These are phyloP conservation scores for Larimichthys polyactis DNA, from an alignment of 2,113 vertebrate species.

Conservation along the genomic window DNA sequence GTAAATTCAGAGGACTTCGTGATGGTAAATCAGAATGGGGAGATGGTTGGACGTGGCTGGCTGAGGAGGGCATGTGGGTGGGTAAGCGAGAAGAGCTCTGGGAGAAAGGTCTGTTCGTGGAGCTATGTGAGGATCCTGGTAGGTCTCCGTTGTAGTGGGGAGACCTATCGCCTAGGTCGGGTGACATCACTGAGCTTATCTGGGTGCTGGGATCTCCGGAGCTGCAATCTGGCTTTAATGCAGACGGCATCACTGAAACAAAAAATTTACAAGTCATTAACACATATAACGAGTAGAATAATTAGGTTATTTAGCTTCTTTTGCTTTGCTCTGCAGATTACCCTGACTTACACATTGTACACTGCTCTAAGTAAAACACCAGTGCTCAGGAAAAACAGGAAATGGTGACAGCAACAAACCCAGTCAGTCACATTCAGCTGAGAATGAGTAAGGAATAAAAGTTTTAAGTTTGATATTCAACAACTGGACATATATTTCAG, in stretches of 20 bases:
- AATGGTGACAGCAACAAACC: neutral
- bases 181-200: slow-evolving; percentile 40
- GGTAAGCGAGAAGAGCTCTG: slow-evolving; percentile 44
- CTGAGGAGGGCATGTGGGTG: slow-evolving; percentile 20
- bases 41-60: slow-evolving; percentile 1
- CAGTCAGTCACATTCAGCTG: slow-evolving; percentile 7
- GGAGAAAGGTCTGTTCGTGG: slow-evolving; percentile 32
- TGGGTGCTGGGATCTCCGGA: slow-evolving; percentile 62
- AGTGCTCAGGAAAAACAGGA: neutral
- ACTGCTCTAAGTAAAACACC: neutral
- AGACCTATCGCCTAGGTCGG: slow-evolving; percentile 62
- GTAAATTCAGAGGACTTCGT: slow-evolving; percentile 51
- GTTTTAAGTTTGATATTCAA: neutral
- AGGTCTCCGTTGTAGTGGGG: slow-evolving; percentile 37
- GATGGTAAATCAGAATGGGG: slow-evolving; percentile 52
- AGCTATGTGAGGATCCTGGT: slow-evolving; percentile 47
- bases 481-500: neutral
- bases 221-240: slow-evolving; percentile 67
- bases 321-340: neutral
- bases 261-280: neutral
- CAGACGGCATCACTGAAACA: slow-evolving; percentile 78
- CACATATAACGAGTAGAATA: neutral
- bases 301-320: neutral
- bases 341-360: neutral
- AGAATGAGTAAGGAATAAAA: neutral